phyloP scores from a whole-genome alignment of 53 echinoderm and acorn worm genomes.

The Apostichopus leukothele region DNA sequence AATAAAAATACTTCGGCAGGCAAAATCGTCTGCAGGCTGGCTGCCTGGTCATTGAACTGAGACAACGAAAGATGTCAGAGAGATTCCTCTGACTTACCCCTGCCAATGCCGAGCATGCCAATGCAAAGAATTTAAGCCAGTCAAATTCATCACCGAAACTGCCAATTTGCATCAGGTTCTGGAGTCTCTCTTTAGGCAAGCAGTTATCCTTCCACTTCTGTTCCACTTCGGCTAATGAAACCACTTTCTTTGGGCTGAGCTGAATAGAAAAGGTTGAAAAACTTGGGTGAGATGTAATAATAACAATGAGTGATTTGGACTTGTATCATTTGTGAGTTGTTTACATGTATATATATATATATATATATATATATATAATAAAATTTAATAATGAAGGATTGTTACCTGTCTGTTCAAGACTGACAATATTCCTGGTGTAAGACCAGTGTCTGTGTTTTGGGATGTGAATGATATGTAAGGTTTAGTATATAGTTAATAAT shows the following conservation, averaged over 20 bases:
- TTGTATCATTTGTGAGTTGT: no score
- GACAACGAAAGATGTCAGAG: no score
- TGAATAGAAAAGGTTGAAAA: not conserved
- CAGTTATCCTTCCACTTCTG: slow-evolving; percentile 99
- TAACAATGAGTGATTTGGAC: no score
- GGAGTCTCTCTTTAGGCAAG: slow-evolving; percentile 78
- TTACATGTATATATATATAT: no score
- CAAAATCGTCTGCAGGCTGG: not conserved
- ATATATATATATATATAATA: no score
- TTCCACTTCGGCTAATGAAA: slow-evolving; percentile 70
- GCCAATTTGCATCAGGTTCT: slow-evolving; percentile 78
- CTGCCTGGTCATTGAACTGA: no score
- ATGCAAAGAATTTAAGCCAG: slow-evolving; percentile 87
- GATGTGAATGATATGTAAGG: slow-evolving; percentile 9
- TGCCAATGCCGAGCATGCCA: slow-evolving; percentile 76
- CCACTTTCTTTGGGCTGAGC: slow-evolving; percentile 84
- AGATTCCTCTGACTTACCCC: slow-evolving; percentile 66
- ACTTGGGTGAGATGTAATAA: no score
- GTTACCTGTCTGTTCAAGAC: slow-evolving; percentile 93
- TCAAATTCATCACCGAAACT: slow-evolving; percentile 92
- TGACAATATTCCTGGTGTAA: slow-evolving; percentile 87
- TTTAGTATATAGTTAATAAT: no score
- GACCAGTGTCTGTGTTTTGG: slow-evolving; percentile 98
- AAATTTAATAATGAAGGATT: no score
- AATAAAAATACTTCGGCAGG: no score